Evolutionary conservation across 2,888 invertebrate species (phyloP).

Genomic region (Tipula vernalis): DNA sequence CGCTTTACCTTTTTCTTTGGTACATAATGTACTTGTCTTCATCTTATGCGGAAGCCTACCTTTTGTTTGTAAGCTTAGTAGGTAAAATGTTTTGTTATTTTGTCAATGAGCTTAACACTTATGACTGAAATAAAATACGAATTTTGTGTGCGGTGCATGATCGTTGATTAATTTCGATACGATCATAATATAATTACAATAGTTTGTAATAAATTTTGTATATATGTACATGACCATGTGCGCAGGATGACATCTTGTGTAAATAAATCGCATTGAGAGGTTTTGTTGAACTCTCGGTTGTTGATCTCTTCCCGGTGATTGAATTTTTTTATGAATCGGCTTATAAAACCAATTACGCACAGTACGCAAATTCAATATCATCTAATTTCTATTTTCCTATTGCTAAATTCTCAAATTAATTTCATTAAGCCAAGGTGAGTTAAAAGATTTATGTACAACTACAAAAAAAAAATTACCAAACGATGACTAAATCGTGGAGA

Average conservation of each 20-base stretch:
- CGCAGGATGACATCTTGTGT: not conserved
- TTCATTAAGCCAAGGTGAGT: not conserved
- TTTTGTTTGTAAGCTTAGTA: not conserved
- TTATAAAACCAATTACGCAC: not conserved
- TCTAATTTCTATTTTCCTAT: not conserved
- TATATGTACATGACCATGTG: not conserved
- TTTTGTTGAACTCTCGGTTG: not conserved
- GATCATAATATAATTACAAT: not conserved
- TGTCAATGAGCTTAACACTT: not conserved
- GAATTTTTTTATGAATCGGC: not conserved
- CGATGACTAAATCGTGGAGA: not conserved
- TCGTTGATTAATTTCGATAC: not conserved
- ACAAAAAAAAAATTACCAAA: not conserved
- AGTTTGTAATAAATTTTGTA: no score
- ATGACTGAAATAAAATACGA: not conserved
- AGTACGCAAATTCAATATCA: not conserved
- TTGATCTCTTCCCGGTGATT: not conserved
- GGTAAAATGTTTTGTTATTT: not conserved
- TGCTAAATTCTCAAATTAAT: not conserved
- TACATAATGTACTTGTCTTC: not conserved
- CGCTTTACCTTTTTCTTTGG: not conserved
- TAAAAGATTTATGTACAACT: not conserved
- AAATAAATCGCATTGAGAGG: not conserved
- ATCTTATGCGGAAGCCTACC: not conserved
- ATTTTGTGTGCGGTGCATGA: not conserved